These are phyloP conservation scores for Platyscapa corneri DNA, from an alignment of 1,140 invertebrate genomes.

Conservation along the genomic window DNA sequence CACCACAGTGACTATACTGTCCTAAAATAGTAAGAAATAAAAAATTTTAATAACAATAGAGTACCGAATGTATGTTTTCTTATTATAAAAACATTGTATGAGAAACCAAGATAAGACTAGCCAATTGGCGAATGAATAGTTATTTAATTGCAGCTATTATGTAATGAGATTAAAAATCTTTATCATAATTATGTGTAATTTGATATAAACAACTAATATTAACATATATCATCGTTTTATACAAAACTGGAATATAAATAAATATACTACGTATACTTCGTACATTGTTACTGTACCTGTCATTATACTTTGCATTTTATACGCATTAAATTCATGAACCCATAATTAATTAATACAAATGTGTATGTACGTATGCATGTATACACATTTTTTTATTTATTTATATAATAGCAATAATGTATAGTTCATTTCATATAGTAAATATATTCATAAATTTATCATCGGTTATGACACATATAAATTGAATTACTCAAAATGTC, in stretches of 20 bases:
- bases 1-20: conserved; percentile 50
- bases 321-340: conserved; percentile 65
- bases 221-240: conserved; percentile 74
- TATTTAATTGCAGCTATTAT: conserved; percentile 63
- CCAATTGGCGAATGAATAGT: conserved; percentile 65
- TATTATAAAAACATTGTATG: conserved; percentile 58
- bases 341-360: conserved; percentile 64
- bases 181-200: conserved; percentile 74
- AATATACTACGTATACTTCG: conserved; percentile 74
- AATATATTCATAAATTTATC: neutral
- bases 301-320: conserved; percentile 68
- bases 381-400: too few relatives aligned
- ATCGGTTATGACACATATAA: neutral
- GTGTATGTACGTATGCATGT: neutral
- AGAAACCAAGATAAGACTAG: conserved; percentile 71
- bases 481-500: neutral
- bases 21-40: conserved; percentile 38
- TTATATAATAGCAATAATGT: conserved; percentile 21
- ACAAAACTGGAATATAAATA: conserved; percentile 74
- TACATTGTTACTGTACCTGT: conserved; percentile 70
- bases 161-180: conserved; percentile 73
- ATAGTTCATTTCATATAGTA: conserved; percentile 33
- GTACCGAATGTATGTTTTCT: conserved; percentile 53
- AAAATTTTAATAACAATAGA: conserved; percentile 35
- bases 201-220: conserved; percentile 73